A percentile compares a stretch with the other conserved stretches of the same genome.
These are phyloP conservation scores for Cosmorhoe ocellata DNA, from an alignment of 2,888 invertebrate genomes.

Conservation along the genomic window DNA sequence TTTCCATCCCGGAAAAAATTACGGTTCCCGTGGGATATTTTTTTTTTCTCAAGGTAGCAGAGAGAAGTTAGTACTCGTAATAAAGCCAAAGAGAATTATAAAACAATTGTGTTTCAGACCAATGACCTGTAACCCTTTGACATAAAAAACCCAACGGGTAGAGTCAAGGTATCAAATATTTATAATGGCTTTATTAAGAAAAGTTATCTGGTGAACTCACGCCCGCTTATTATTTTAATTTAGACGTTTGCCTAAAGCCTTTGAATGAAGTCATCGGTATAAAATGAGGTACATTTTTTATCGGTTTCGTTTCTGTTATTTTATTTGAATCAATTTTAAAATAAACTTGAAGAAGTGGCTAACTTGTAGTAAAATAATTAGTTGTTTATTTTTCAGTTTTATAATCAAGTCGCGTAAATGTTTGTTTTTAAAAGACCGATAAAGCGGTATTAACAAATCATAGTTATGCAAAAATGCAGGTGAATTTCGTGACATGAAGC, in stretches of 20 bases:
- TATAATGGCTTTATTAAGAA: conserved; percentile 82
- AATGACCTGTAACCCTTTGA: no score
- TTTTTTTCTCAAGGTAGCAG: no score
- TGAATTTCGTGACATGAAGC: conserved; percentile 71
- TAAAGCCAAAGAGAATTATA: no score
- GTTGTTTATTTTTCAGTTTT: background rate
- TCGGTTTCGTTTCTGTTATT: conserved; percentile 32
- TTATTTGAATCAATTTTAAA: conserved; percentile 2
- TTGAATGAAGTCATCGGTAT: conserved; percentile 75
- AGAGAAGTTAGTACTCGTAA: no score
- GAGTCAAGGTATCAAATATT: conserved; percentile 73
- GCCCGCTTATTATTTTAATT: conserved; percentile 82
- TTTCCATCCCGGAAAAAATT: no score
- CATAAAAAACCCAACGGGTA: conserved; percentile 37
- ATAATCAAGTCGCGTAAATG: background rate
- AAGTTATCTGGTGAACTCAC: conserved; percentile 70
- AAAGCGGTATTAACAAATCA: conserved; percentile 64
- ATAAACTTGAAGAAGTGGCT: background rate
- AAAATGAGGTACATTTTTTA: conserved; percentile 34
- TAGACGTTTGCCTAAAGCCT: conserved; percentile 79
- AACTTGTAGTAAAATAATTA: no score
- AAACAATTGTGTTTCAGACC: no score
- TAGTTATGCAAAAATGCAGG: conserved; percentile 73
- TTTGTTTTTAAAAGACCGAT: conserved; percentile 39
- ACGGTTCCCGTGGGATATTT: no score